These are phyloP conservation scores for Fregata magnificens DNA, from an alignment of 2,113 vertebrate genomes.

Conservation along the genomic window DNA sequence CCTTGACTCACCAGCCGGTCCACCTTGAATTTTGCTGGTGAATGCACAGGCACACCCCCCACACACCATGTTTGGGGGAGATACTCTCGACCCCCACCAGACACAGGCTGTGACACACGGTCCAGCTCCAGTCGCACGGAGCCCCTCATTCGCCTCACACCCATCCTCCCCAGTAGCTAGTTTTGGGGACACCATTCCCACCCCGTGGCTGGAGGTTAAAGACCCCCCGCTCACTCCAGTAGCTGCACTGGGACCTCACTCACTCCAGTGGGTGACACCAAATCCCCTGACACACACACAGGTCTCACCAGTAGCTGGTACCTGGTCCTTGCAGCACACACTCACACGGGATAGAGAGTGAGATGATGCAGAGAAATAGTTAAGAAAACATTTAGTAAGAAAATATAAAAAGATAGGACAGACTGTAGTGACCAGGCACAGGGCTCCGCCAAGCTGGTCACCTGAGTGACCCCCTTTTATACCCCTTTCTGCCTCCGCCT, in stretches of 20 bases:
- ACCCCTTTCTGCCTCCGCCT: background rate
- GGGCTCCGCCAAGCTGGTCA: too few species aligned
- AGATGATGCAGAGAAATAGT: background rate
- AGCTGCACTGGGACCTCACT: background rate
- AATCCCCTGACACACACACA: background rate
- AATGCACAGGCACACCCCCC: background rate
- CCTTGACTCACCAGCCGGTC: background rate
- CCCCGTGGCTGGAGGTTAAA: background rate
- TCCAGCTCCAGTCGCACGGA: background rate
- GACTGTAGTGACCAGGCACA: too few species aligned
- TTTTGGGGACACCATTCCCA: background rate
- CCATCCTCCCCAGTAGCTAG: background rate
- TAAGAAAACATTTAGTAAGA: background rate
- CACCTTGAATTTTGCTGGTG: background rate
- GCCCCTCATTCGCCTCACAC: background rate
- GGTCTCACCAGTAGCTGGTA: background rate
- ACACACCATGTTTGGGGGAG: too few species aligned
- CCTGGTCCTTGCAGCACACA: background rate
- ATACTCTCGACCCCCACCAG: too few species aligned
- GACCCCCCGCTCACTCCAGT: background rate
- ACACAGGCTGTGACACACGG: background rate
- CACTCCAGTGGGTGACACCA: background rate
- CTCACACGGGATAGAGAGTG: fast-evolving
- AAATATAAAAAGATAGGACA: background rate
- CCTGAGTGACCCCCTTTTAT: background rate